phyloP scores from a whole-genome alignment of 1,140 invertebrate species.

The Lepidurus couesii region DNA sequence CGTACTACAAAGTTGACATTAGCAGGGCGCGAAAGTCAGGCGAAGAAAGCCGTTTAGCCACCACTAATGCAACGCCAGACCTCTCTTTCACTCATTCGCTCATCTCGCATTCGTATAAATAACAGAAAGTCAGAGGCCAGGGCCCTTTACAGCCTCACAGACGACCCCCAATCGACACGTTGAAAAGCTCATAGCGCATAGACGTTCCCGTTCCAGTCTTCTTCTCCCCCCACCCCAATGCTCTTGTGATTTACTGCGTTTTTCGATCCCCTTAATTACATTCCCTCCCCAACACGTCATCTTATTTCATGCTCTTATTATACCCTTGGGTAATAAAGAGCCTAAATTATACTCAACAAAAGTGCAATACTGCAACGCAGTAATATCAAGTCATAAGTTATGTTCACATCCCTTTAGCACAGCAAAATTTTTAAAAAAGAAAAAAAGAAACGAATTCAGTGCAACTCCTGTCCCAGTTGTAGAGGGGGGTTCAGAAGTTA shows the following conservation, averaged over 20 bases:
- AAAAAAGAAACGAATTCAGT: too few relatives aligned
- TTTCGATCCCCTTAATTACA: background rate
- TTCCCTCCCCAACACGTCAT: background rate
- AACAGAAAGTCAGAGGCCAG: background rate
- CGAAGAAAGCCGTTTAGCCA: background rate
- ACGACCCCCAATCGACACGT: slow-evolving; percentile 13
- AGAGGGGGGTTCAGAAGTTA: background rate
- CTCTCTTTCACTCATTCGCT: background rate
- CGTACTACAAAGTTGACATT: slow-evolving; percentile 9
- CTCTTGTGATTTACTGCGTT: slow-evolving; percentile 15
- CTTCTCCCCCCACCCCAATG: background rate
- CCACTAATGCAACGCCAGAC: background rate
- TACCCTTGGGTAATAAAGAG: background rate
- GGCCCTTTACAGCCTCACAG: background rate
- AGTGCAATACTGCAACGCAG: too few relatives aligned
- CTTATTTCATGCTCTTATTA: slow-evolving; percentile 17
- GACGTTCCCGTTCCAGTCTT: background rate
- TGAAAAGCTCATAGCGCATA: background rate
- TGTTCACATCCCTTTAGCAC: too few relatives aligned
- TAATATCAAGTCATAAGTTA: too few relatives aligned
- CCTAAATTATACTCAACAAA: background rate
- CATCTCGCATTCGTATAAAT: slow-evolving; percentile 2
- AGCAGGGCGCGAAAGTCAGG: background rate
- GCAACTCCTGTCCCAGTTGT: too few relatives aligned
- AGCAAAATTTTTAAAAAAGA: too few relatives aligned